Base-by-base conservation (phyloP, 1,140 invertebrate species). In the Penaeus chinensis region DNA sequence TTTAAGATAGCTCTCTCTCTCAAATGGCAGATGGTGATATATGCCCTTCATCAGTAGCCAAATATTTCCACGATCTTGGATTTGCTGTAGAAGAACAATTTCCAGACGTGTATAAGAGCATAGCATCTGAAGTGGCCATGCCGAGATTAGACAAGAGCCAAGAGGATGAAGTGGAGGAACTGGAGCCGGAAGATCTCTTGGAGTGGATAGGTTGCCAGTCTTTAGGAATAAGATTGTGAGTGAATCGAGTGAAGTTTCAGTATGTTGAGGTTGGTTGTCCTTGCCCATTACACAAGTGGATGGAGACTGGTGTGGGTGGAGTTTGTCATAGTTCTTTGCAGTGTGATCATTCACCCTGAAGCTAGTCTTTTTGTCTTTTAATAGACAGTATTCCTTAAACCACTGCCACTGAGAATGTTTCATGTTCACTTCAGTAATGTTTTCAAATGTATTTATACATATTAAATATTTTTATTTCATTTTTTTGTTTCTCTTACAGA, bases 11-110 rank as follows among this genome's bases (percentile, higher is more conserved):
- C 37, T 42, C 11, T 54, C 16, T 54, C 16, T 54, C 16, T 11
- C 54, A 54, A 54, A 13, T 54, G 54, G 54, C 84, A 85, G 84
- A 79, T 32, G 24, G 32, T 22, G 61, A 54, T 11, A 27, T 87
- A n/a, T 87, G 85, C 81, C 85, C 85, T 24, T 87, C 85, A 10
- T 87, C 85, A 37, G 42, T 87, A n/a, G 85, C 85, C 63, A 87
- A 87, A 24, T 87, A 87, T 37, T 87, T 87, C 27, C 63, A 87
- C 27, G 85, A 87, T 47, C 85, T 81, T 60, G 85, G 85, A 37
- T 82, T 69, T 78, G 54, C 24, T 1, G 37, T 87, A 20, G 54
- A 63, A 18, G 85, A 87, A 61, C 47, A n/a, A 60, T 10, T n/a
- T 10, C n/a, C 85, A 27, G 24, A 32, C 2, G 11, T 82, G 19